Conservation (phyloP, 2,113 vertebrate species). For the Meleagris gallopavo region DNA sequence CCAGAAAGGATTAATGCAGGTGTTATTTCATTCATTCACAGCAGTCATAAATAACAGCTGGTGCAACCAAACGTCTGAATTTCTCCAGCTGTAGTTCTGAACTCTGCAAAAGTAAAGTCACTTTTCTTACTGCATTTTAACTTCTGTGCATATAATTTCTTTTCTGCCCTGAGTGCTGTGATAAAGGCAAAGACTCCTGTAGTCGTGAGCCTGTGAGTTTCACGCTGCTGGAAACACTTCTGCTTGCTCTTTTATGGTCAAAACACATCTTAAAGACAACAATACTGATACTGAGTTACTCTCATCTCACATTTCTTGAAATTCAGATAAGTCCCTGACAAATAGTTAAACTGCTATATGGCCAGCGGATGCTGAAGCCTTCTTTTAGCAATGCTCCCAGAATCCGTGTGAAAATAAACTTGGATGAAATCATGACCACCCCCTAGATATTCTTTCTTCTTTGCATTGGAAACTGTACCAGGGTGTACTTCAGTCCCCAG, state of each 20-base stretch:
- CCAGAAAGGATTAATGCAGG: conserved; percentile 74
- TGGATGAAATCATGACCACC: background rate
- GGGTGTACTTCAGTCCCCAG: background rate
- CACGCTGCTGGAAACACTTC: background rate
- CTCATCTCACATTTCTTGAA: background rate
- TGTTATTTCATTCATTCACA: conserved; percentile 70
- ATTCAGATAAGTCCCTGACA: background rate
- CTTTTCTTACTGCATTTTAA: conserved; percentile 67
- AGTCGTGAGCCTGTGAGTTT: background rate
- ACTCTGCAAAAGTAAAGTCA: conserved; percentile 62
- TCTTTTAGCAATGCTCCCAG: background rate
- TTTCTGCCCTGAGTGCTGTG: background rate
- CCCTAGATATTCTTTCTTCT: background rate
- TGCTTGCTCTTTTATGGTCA: background rate
- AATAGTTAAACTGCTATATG: background rate
- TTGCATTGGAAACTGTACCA: background rate
- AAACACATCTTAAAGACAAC: background rate
- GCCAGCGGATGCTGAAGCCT: background rate
- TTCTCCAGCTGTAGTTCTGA: conserved; percentile 58
- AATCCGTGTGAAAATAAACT: background rate
- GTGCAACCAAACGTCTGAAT: conserved; percentile 62
- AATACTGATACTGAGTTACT: background rate
- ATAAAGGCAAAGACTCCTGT: background rate
- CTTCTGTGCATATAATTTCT: conserved; percentile 53
- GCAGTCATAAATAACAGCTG: conserved; percentile 67